Base-by-base conservation (phyloP, 2,113 vertebrate species). In the Cnemophilus loriae region DNA sequence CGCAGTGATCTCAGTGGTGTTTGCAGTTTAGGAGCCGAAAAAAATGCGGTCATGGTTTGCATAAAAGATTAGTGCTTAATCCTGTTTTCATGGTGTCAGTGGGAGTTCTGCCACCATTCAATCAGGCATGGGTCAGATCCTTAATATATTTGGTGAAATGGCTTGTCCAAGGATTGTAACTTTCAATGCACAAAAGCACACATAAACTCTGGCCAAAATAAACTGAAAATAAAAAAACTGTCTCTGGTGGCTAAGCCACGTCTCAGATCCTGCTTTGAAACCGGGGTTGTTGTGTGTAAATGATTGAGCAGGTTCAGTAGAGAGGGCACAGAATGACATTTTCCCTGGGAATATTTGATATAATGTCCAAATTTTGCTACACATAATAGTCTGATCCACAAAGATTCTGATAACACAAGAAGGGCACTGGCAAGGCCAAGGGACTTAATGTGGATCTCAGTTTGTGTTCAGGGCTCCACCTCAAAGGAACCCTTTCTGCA, bases 241-340 rank as follows among this genome's bases (percentile, higher is more conserved):
- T 57, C 87, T 87, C 32, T 70, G 27, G 50, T 84, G 60, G 55
- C 35, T 50, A n/a, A 86, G 12, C 21, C 4, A 1, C 30, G 42
- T 69, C 26, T 92, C 60, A 94, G 64, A 87, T 90, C 88, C 90
- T 95, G 83, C 52, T 95, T 86, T 93, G 83, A 73, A 90, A 52
- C 32, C 0, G 0, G 17, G 14, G 32, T 20, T 64, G 33, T 67
- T 41, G 5, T 84, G 67, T 90, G 68, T 60, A 63, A 90, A 67
- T 68, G 49, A 83, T n/a, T 64, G 68, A 88, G 21, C 24, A 70
- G 68, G 52, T 87, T 93, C 63, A 80, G 55, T 49, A 64, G 56
- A 64, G 44, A 93, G 68, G 75, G 16, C 70, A 84, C 12, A 65
- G 57, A 77, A 47, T 74, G 70, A 77, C 44, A 74, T 91, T 95